These are phyloP conservation scores for Psammodynastes pulverulentus DNA, from an alignment of 2,113 vertebrate genomes.

Conservation along the genomic window DNA sequence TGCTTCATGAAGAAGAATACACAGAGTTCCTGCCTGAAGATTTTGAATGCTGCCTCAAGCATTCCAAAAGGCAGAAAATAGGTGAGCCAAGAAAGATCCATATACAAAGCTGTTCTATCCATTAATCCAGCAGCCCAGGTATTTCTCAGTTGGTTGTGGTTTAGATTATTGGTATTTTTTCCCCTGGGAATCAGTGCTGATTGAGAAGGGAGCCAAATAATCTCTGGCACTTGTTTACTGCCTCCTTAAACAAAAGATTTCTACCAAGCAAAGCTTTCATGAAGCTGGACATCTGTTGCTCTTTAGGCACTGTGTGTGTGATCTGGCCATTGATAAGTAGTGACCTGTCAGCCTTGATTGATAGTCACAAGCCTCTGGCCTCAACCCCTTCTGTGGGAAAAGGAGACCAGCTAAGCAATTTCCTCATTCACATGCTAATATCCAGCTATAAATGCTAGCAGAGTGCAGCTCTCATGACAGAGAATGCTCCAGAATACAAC, in stretches of 20 bases:
- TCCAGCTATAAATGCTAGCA: conserved; percentile 77
- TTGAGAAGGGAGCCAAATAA: conserved; percentile 42
- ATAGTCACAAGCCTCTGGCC: conserved; percentile 75
- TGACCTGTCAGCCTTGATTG: conserved; percentile 88
- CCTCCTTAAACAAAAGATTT: conserved; percentile 60
- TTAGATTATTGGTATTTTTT: conserved; percentile 65
- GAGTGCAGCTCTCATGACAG: conserved; percentile 13
- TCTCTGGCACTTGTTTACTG: conserved; percentile 50
- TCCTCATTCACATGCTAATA: conserved; percentile 86
- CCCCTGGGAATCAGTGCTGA: conserved; percentile 68
- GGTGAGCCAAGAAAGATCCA: neutral
- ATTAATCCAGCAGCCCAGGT: conserved; percentile 60
- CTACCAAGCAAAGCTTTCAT: conserved; percentile 66
- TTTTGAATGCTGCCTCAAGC: neutral
- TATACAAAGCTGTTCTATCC: neutral
- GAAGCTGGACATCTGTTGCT: conserved; percentile 85
- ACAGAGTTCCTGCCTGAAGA: neutral
- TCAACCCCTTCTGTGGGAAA: conserved; percentile 84
- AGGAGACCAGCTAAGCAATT: conserved; percentile 75
- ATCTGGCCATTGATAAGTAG: conserved; percentile 75
- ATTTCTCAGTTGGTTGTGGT: conserved; percentile 58
- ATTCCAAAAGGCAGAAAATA: neutral
- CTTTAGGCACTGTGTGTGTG: conserved; percentile 56
- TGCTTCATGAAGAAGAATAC: neutral
- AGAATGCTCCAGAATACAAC: conserved; percentile 11